Evolutionary conservation across 1,140 invertebrate genomes (phyloP).

Genomic region (Cherax quadricarinatus): DNA sequence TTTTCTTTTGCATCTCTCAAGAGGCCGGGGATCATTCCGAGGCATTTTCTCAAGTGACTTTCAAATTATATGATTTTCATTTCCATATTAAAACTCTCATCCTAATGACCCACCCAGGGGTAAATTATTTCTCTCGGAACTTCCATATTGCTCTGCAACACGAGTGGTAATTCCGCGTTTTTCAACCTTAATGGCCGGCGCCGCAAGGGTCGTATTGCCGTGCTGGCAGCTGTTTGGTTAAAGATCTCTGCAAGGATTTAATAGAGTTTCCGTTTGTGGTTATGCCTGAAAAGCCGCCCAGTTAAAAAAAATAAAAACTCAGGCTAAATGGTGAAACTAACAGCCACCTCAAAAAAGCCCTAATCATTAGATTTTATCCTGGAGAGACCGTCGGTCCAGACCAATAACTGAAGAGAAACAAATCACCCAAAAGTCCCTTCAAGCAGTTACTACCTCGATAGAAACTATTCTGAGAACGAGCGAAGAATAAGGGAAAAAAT

Average conservation of each 20-base stretch:
- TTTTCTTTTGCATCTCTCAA: constrained; percentile 62
- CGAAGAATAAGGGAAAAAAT: constrained; percentile 47
- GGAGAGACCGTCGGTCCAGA: not conserved
- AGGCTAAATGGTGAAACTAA: constrained; percentile 52
- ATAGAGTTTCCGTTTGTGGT: constrained; percentile 67
- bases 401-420: constrained; percentile 16
- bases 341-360: constrained; percentile 39
- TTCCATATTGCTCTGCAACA: constrained; percentile 58
- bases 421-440: not conserved
- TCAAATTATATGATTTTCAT: constrained; percentile 70
- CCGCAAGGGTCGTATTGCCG: constrained; percentile 45
- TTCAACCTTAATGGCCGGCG: constrained; percentile 35
- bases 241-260: constrained; percentile 52
- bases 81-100: constrained; percentile 69
- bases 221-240: constrained; percentile 39
- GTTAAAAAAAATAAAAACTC: constrained; percentile 26
- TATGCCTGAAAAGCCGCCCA: constrained; percentile 56
- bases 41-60: constrained; percentile 66
- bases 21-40: constrained; percentile 52
- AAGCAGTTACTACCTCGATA: not conserved
- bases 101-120: constrained; percentile 66
- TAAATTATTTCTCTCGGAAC: constrained; percentile 63
- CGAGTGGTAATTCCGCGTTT: constrained; percentile 31
- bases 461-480: constrained; percentile 32
- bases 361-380: not conserved